Conservation (phyloP, 2,888 invertebrate genomes). For the Automeris io region DNA sequence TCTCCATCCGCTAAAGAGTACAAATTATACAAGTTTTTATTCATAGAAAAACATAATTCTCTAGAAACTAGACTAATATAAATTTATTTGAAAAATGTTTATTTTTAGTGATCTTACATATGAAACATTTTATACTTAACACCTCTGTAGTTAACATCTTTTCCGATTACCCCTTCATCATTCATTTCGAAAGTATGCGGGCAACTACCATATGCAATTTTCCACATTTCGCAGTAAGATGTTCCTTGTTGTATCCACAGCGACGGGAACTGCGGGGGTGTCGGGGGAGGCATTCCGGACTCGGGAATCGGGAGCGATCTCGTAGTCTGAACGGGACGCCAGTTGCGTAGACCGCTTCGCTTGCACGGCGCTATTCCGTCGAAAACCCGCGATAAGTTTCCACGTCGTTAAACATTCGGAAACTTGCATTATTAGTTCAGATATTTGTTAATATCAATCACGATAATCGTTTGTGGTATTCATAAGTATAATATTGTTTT, state of each 20-base stretch:
- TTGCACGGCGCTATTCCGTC: not conserved
- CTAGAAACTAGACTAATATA: not conserved
- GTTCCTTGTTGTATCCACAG: slow-evolving; percentile 51
- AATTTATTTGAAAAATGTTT: not conserved
- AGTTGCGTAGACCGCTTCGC: slow-evolving; percentile 14
- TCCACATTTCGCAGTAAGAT: slow-evolving; percentile 22
- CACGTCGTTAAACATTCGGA: slow-evolving; percentile 9
- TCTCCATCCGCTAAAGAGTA: too few species aligned
- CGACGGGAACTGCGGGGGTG: slow-evolving; percentile 27
- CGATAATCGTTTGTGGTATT: not conserved
- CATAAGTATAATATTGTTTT: not conserved
- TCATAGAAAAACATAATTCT: not conserved
- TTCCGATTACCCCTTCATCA: not conserved
- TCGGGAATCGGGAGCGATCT: slow-evolving; percentile 25
- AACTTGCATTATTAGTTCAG: not conserved
- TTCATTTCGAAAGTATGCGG: slow-evolving; percentile 4
- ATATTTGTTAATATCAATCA: not conserved
- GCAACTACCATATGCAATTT: slow-evolving; percentile 44
- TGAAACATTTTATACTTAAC: not conserved
- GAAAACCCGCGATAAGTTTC: slow-evolving; percentile 30
- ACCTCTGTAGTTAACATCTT: not conserved
- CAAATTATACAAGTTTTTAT: not conserved
- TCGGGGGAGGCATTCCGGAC: slow-evolving; percentile 14
- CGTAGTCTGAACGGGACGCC: slow-evolving; percentile 19
- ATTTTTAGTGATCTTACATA: not conserved